Percentiles rank a stretch among this genome's conserved stretches.
These are phyloP conservation scores for Hydrophis major DNA, from an alignment of 2,797 vertebrate species.

Conservation along the genomic window DNA sequence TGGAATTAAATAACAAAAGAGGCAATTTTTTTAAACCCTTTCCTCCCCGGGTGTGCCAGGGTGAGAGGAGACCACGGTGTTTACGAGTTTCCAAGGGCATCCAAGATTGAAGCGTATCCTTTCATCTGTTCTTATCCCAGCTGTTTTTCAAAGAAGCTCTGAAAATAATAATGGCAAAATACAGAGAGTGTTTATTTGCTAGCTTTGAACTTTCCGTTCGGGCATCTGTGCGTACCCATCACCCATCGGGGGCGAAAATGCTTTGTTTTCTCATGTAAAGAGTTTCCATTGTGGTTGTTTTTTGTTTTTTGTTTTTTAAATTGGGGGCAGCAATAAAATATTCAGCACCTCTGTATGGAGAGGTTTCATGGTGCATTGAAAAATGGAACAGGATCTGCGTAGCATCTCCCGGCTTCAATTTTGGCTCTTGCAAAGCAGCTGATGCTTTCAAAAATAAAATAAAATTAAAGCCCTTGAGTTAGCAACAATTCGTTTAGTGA, in stretches of 20 bases:
- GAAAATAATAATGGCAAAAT: not conserved
- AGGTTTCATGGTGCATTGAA: not conserved
- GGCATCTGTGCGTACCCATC: fast-evolving
- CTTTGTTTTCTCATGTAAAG: not conserved
- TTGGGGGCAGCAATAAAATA: not conserved
- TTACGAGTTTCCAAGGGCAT: not conserved
- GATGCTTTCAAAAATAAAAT: not conserved
- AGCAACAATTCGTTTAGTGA: not conserved
- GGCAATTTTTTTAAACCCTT: not conserved
- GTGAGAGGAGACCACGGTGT: not conserved
- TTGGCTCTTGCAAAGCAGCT: not conserved
- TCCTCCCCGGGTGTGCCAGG: not conserved
- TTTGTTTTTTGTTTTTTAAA: no score
- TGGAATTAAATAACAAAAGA: not conserved
- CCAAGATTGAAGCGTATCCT: not conserved
- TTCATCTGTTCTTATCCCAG: not conserved
- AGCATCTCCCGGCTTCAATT: not conserved
- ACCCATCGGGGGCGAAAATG: not conserved
- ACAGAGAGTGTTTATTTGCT: not conserved
- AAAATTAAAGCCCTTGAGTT: not conserved
- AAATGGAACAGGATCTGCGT: not conserved
- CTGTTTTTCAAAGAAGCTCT: not conserved
- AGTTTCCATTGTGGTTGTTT: not conserved
- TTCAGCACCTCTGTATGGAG: not conserved
- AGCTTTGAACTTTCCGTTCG: not conserved